A percentile compares a stretch with the other conserved stretches of the same genome.
Conservation (phyloP, 2,888 invertebrate species). For the Sarcophaga carnaria region DNA sequence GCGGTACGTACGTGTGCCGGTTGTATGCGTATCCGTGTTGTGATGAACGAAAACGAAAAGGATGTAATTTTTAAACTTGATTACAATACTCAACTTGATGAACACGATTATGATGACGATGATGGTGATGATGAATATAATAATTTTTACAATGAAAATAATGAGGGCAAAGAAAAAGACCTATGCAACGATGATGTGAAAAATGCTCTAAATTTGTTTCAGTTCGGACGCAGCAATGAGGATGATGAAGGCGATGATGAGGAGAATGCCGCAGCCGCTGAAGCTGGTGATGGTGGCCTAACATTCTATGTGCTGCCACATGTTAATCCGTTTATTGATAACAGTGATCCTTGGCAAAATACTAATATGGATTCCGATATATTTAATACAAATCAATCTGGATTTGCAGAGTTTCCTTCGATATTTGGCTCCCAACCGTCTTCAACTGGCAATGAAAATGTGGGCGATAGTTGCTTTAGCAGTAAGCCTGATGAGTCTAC, state of each 20-base stretch:
- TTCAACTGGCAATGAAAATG: conserved; percentile 15
- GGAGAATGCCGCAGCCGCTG: conserved; percentile 68
- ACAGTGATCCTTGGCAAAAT: conserved; percentile 76
- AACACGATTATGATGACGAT: conserved; percentile 69
- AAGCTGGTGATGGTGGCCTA: conserved; percentile 69
- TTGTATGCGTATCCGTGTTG: conserved; percentile 52
- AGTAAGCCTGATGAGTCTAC: neutral
- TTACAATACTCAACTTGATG: conserved; percentile 73
- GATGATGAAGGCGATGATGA: conserved; percentile 77
- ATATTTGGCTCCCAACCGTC: conserved; percentile 38
- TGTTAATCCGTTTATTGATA: conserved; percentile 65
- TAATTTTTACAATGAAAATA: conserved; percentile 71
- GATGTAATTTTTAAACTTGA: conserved; percentile 76
- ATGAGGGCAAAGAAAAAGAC: conserved; percentile 70
- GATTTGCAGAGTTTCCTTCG: conserved; percentile 76
- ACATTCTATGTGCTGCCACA: conserved; percentile 55
- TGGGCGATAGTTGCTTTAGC: neutral
- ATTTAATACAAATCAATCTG: conserved; percentile 72
- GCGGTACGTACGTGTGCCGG: neutral
- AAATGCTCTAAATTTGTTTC: conserved; percentile 74
- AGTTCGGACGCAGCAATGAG: conserved; percentile 73
- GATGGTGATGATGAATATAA: conserved; percentile 67
- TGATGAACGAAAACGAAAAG: conserved; percentile 65
- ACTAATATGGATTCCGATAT: conserved; percentile 76
- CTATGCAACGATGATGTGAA: conserved; percentile 69